Base-by-base conservation (phyloP, 2,113 vertebrate genomes). In the Cercocebus atys region DNA sequence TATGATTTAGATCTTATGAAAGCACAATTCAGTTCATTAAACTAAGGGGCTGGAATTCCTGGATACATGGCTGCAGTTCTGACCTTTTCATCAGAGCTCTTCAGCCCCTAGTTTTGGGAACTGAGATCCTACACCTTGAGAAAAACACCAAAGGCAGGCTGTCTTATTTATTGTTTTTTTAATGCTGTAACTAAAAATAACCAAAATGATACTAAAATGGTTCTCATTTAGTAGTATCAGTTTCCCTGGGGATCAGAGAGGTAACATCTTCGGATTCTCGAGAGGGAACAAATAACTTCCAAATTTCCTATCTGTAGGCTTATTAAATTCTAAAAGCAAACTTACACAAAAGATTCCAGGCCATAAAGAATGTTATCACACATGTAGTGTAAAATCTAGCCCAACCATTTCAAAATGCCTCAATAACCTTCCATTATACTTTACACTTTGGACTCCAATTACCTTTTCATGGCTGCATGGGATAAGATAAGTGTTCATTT, bases 401-500 rank as follows among this genome's bases (percentile, higher is more conserved):
- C 78, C 45, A 88, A 30, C 27, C 38, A 85, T 14, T 35, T 96
- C 27, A 88, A 85, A 97, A 96, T 73, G n/a, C 57, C 70, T 90
- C 89, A 78, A 55, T 97, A 97, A n/a, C 40, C 88, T 96, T 89
- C 85, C 68, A 91, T 93, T 95, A 93, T 47, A 25, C 92, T 91
- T 97, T 92, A 97, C 6, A 72, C 59, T 66, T 50, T 43, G 1
- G 93, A 40, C 38, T 93, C 57, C 86, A 94, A 88, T 98, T 97
- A 97, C 94, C 76, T 95, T 95, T 98, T 96, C 32, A 23, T 97
- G 88, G 11, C 86, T 20, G 2, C 22, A 94, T 90, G 61, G 94
- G 97, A 94, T 90, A 95, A 96, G 91, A 91, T 95, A 97, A 98
- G 97, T 98, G 16, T 93, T 86, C 86, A 97, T 95, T 98, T 97